Evolutionary conservation across 1,140 invertebrate genomes (phyloP).

Genomic region (Drosophila trapezifrons): DNA sequence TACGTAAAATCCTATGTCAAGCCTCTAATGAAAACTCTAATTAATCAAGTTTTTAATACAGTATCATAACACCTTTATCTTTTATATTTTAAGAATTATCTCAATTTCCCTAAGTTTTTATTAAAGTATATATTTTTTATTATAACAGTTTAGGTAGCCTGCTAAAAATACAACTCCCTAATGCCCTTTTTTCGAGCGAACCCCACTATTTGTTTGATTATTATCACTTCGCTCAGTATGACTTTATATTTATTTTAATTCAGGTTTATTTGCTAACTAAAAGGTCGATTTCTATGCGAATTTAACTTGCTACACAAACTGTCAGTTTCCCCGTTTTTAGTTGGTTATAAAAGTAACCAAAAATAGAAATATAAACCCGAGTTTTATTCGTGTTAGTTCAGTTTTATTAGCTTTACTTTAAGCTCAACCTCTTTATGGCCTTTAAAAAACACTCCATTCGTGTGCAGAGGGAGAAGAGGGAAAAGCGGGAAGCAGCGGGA

Average conservation of each 20-base stretch:
- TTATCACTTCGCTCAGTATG: not conserved
- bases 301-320: not conserved
- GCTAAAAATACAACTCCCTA: slow-evolving; percentile 1
- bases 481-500: slow-evolving; percentile 3
- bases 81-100: not conserved
- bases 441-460: not conserved
- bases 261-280: not conserved
- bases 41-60: too few relatives aligned
- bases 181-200: not conserved
- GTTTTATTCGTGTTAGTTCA: not conserved
- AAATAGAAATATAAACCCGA: not conserved
- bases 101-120: not conserved
- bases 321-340: not conserved
- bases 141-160: not conserved
- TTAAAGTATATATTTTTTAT: not conserved
- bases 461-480: not conserved
- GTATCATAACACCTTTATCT: too few relatives aligned
- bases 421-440: not conserved
- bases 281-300: not conserved
- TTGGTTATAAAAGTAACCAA: not conserved
- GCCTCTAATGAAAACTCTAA: too few relatives aligned
- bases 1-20: too few relatives aligned
- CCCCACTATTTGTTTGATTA: not conserved
- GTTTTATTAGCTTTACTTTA: not conserved
- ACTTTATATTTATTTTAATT: not conserved